Conservation (phyloP, 30 jellyfish, hydroid and myxozoan genomes). For the Catostylus mosaicus region DNA sequence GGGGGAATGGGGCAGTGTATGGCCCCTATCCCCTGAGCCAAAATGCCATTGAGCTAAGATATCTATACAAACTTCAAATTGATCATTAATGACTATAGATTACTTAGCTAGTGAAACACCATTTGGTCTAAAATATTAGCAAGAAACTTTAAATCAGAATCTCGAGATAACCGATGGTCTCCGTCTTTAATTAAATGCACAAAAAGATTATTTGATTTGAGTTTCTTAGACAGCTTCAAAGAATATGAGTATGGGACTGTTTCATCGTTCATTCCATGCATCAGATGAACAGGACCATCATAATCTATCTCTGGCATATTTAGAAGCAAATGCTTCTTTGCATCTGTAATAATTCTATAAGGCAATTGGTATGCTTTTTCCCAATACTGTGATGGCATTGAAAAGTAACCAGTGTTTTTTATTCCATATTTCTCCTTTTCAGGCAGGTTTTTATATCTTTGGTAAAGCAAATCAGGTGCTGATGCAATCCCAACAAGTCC, state of each 20-base stretch:
- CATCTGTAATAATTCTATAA: conserved; percentile 35
- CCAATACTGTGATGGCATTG: conserved; percentile 45
- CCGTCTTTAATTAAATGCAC: conserved; percentile 71
- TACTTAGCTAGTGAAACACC: no score
- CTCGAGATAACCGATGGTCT: conserved; percentile 59
- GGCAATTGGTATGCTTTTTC: conserved; percentile 21
- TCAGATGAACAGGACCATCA: conserved; percentile 64
- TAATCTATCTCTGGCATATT: conserved; percentile 28
- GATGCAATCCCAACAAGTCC: conserved; percentile 76
- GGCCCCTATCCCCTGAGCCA: no score
- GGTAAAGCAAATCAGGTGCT: conserved; percentile 73
- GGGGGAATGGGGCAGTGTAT: no score
- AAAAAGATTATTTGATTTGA: conserved; percentile 33
- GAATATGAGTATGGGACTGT: conserved; percentile 74
- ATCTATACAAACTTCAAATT: no score
- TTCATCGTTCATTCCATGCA: conserved; percentile 81
- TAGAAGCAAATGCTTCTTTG: conserved; percentile 37
- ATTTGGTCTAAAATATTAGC: conserved; percentile 21
- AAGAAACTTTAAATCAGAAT: conserved; percentile 34
- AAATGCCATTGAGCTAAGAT: no score
- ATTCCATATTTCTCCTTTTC: conserved; percentile 32
- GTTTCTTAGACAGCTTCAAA: conserved; percentile 51
- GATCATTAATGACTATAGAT: no score
- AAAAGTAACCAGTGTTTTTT: conserved; percentile 18
- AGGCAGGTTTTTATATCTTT: conserved; percentile 48